phyloP scores from a whole-genome alignment of 1,140 invertebrate genomes.

The Probaryconus sp. region DNA sequence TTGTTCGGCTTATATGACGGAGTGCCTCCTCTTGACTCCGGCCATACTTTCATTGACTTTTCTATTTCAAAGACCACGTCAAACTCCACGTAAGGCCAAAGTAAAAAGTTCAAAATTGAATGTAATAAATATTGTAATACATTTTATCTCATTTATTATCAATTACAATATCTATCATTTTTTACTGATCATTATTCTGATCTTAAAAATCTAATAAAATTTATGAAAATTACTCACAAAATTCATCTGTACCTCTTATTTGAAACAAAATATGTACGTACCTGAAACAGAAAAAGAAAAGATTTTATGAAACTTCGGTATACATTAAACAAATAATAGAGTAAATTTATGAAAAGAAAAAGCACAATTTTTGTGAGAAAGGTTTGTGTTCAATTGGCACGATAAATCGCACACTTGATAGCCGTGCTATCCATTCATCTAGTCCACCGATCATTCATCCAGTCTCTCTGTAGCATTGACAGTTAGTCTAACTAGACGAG shows the following conservation, averaged over 20 bases:
- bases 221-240: too few relatives aligned
- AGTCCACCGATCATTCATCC: constrained; percentile 60
- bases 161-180: too few relatives aligned
- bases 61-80: constrained; percentile 22
- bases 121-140: too few relatives aligned
- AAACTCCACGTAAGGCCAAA: too few relatives aligned
- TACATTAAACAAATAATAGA: background rate
- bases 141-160: too few relatives aligned
- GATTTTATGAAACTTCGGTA: background rate
- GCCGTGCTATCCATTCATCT: constrained; percentile 57
- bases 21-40: constrained; percentile 59
- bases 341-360: background rate
- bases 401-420: constrained; percentile 70
- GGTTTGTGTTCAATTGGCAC: constrained; percentile 66
- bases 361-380: constrained; percentile 1
- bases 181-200: too few relatives aligned
- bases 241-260: too few relatives aligned
- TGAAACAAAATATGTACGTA: too few relatives aligned
- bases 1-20: constrained; percentile 70
- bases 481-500: constrained; percentile 10
- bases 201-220: too few relatives aligned
- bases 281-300: constrained; percentile 40
- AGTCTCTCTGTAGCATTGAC: too few relatives aligned
- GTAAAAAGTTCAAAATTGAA: background rate
- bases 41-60: constrained; percentile 33